Percentiles rank a stretch among this genome's conserved stretches.
Conservation (phyloP, 2,888 invertebrate species). For the Apotomis turbidana region DNA sequence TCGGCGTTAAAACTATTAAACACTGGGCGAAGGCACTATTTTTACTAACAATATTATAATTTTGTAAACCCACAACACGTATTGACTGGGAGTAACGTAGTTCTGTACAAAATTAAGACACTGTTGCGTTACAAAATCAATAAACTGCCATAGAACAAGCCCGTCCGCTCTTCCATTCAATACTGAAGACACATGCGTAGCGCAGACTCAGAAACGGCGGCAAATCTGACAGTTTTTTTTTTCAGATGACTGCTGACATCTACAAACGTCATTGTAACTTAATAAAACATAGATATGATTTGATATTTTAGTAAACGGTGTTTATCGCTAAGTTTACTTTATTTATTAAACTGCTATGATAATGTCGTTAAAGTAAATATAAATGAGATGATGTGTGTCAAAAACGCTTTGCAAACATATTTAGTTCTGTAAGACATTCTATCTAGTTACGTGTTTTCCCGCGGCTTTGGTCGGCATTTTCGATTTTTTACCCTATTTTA, state of each 20-base stretch:
- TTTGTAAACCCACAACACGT: conserved; percentile 59
- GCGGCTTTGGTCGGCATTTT: no score
- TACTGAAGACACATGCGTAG: conserved; percentile 77
- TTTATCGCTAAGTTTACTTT: conserved; percentile 17
- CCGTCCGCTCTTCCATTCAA: conserved; percentile 66
- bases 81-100: conserved; percentile 53
- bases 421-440: no score
- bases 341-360: conserved; percentile 17
- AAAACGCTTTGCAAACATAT: not conserved
- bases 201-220: conserved; percentile 62
- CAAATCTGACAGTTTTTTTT: conserved; percentile 74
- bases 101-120: conserved; percentile 63
- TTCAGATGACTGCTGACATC: conserved; percentile 42
- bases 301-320: not conserved
- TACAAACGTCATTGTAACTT: conserved; percentile 23
- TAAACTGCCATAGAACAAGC: conserved; percentile 64
- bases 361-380: conserved; percentile 23
- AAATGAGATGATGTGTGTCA: conserved; percentile 3
- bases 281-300: conserved; percentile 18
- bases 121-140: conserved; percentile 72
- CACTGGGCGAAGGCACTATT: conserved; percentile 69
- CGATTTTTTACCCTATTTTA: no score
- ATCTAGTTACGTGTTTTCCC: no score
- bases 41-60: conserved; percentile 44
- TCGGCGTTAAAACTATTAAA: conserved; percentile 49